Evolutionary conservation across 2,113 vertebrate genomes (phyloP).

Genomic region (Pristiophorus japonicus): DNA sequence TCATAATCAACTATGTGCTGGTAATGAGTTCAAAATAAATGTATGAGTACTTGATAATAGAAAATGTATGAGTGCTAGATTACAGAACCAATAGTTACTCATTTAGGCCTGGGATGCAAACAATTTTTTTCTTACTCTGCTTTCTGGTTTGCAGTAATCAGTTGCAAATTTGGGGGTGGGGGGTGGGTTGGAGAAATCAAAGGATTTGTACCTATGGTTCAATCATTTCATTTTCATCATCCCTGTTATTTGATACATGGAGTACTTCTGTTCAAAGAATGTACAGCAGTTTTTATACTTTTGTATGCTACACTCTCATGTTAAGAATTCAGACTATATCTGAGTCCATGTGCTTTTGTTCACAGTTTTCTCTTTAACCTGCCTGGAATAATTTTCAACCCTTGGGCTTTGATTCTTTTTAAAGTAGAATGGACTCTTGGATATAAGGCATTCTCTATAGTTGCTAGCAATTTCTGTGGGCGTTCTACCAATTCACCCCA

Average conservation of each 20-base stretch:
- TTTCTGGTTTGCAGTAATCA: not conserved
- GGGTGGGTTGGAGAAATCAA: not conserved
- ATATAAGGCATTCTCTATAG: not conserved
- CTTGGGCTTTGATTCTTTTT: too few relatives aligned
- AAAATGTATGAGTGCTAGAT: not conserved
- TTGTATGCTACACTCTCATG: not conserved
- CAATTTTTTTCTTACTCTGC: not conserved
- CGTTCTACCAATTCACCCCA: not conserved
- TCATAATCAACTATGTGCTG: not conserved
- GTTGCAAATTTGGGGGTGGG: not conserved
- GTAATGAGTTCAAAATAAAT: not conserved
- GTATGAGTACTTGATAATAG: not conserved
- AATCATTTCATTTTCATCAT: constrained; percentile 14
- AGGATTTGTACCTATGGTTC: not conserved
- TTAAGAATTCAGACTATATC: not conserved
- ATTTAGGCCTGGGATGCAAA: not conserved
- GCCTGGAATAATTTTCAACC: not conserved
- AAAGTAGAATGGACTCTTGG: not conserved
- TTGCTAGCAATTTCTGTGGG: not conserved
- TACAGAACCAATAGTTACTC: not conserved
- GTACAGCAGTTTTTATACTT: not conserved
- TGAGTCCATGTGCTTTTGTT: not conserved
- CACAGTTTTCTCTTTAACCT: not conserved
- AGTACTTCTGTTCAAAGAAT: not conserved
- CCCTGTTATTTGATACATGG: not conserved